Conservation (phyloP, 2,888 invertebrate genomes). For the Onchidella celtica region DNA sequence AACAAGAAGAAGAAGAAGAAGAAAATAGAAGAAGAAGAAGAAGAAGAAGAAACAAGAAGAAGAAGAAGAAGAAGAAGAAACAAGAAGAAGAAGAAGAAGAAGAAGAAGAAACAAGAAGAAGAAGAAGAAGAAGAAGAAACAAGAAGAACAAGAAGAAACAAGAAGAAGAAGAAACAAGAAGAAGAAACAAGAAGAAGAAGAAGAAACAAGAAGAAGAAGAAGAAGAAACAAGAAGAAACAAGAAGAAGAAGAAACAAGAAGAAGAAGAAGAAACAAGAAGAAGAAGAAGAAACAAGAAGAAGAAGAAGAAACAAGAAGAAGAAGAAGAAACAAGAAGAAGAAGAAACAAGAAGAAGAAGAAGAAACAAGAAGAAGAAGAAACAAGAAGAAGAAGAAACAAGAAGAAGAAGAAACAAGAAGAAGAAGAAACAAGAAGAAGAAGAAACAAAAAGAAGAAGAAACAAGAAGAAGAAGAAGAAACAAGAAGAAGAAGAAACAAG, state of each 20-base stretch:
- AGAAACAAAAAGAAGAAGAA: constrained; percentile 1
- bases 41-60: not conserved
- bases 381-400: not conserved
- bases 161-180: not conserved
- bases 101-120: not conserved
- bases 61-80: not conserved
- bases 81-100: not conserved
- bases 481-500: not conserved
- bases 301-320: constrained; percentile 10
- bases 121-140: too few relatives aligned
- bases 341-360: not conserved
- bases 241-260: not conserved
- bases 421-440: not conserved
- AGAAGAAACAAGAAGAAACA: not conserved
- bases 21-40: not conserved
- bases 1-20: not conserved
- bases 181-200: constrained; percentile 4
- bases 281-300: not conserved
- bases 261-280: too few relatives aligned
- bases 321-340: not conserved
- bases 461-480: not conserved
- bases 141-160: too few relatives aligned
- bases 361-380: not conserved
- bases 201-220: not conserved
- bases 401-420: not conserved